These are phyloP conservation scores for Aleiodes alternator DNA, from an alignment of 2,888 invertebrate genomes.

Conservation along the genomic window DNA sequence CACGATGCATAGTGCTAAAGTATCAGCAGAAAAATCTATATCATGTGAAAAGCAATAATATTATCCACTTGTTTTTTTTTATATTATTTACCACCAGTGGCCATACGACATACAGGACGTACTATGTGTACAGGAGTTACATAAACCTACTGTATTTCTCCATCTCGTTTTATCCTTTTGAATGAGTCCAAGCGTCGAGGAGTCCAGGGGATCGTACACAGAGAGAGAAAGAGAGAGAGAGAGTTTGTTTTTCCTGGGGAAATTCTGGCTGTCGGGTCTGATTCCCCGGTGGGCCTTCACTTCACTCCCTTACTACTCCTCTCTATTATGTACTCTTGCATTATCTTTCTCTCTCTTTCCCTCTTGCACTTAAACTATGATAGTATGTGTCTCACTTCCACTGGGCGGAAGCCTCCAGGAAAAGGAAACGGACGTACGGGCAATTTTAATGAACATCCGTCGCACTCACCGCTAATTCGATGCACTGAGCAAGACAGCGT, in stretches of 20 bases:
- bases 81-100: not conserved
- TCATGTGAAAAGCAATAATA: no score
- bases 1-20: no score
- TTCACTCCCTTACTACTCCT: conserved; percentile 17
- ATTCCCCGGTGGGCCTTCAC: conserved; percentile 67
- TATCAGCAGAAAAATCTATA: no score
- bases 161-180: conserved; percentile 19
- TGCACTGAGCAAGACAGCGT: conserved; percentile 44
- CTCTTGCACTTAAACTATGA: conserved; percentile 35
- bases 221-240: conserved; percentile 54
- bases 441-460: conserved; percentile 69
- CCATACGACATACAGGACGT: conserved; percentile 5
- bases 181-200: conserved; percentile 25
- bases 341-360: conserved; percentile 38
- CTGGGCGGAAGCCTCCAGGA: conserved; percentile 31
- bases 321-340: conserved; percentile 35
- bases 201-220: conserved; percentile 44
- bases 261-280: conserved; percentile 69
- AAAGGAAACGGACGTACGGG: conserved; percentile 59
- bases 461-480: conserved; percentile 63
- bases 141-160: conserved; percentile 4
- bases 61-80: not conserved
- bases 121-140: conserved; percentile 5
- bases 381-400: conserved; percentile 9
- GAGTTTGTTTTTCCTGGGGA: conserved; percentile 66